Conservation (phyloP, 2,888 invertebrate genomes). For the Xestia ashworthii region DNA sequence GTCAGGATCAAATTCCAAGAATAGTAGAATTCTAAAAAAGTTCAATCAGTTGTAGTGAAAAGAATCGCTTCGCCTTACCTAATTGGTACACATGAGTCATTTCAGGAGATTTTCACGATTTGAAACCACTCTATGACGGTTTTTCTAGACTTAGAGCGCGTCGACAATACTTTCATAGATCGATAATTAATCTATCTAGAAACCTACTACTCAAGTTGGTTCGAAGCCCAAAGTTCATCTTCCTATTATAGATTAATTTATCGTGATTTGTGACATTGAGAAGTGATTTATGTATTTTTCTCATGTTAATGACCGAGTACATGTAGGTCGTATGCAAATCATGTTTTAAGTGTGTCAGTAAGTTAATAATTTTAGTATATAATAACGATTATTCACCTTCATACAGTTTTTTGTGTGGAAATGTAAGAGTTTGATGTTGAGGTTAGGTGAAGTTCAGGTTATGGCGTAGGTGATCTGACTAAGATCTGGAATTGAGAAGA, state of each 20-base stretch:
- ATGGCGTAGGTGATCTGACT: not conserved
- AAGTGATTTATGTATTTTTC: slow-evolving; percentile 53
- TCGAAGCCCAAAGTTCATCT: not conserved
- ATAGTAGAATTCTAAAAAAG: not conserved
- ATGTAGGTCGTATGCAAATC: slow-evolving; percentile 57
- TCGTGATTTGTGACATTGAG: slow-evolving; percentile 48
- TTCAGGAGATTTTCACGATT: not conserved
- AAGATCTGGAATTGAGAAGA: not conserved
- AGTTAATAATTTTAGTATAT: slow-evolving; percentile 53
- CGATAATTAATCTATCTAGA: not conserved
- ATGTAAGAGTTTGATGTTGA: slow-evolving; percentile 23
- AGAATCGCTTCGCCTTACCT: not conserved
- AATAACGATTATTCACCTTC: slow-evolving; percentile 32
- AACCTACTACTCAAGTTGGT: not conserved
- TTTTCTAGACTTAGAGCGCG: not conserved
- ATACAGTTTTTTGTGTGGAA: slow-evolving; percentile 25
- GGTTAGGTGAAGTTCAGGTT: not conserved
- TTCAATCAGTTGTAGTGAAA: not conserved
- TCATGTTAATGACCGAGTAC: slow-evolving; percentile 35
- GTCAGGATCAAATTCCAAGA: not conserved
- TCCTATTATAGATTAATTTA: slow-evolving; percentile 22
- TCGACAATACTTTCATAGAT: not conserved
- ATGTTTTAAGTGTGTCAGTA: slow-evolving; percentile 36
- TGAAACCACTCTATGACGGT: not conserved
- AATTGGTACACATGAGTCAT: not conserved